Evolutionary conservation across 2,888 invertebrate genomes (phyloP).

Genomic region (Polyploca ridens): DNA sequence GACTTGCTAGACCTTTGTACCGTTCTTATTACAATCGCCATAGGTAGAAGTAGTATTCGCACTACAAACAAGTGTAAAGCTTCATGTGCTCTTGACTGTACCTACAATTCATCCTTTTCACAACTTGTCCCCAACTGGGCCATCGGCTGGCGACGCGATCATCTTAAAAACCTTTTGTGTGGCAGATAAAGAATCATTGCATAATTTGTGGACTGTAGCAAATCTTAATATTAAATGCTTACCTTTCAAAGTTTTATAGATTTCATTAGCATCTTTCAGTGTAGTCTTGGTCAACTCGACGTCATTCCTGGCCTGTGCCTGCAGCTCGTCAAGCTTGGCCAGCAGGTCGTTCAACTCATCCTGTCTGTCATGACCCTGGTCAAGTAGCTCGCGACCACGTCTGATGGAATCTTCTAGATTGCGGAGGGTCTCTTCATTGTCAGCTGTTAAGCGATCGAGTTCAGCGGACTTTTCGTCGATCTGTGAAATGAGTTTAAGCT

Average conservation of each 20-base stretch:
- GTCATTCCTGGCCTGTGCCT: constrained; percentile 91
- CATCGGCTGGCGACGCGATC: too few relatives aligned
- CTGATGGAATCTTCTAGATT: constrained; percentile 87
- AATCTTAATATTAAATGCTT: not conserved
- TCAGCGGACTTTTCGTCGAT: constrained; percentile 81
- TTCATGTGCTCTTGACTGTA: too few relatives aligned
- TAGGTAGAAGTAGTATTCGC: too few relatives aligned
- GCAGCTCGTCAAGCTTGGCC: constrained; percentile 90
- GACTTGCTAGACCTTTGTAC: too few relatives aligned
- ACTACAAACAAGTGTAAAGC: too few relatives aligned
- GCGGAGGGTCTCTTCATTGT: constrained; percentile 84
- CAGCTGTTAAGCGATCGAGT: constrained; percentile 77
- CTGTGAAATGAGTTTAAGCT: constrained; percentile 47
- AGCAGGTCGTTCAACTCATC: constrained; percentile 91
- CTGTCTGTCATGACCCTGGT: constrained; percentile 85
- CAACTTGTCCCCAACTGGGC: too few relatives aligned
- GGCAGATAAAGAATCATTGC: too few relatives aligned
- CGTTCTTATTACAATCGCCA: too few relatives aligned
- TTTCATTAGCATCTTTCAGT: constrained; percentile 63
- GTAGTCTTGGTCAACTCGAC: constrained; percentile 90
- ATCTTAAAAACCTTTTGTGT: too few relatives aligned
- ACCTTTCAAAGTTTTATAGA: constrained; percentile 55
- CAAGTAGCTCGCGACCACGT: constrained; percentile 88
- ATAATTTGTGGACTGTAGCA: too few relatives aligned
- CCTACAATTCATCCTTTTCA: too few relatives aligned